Evolutionary conservation across 1,140 invertebrate genomes (phyloP).

Genomic region (Drosophila sproati): DNA sequence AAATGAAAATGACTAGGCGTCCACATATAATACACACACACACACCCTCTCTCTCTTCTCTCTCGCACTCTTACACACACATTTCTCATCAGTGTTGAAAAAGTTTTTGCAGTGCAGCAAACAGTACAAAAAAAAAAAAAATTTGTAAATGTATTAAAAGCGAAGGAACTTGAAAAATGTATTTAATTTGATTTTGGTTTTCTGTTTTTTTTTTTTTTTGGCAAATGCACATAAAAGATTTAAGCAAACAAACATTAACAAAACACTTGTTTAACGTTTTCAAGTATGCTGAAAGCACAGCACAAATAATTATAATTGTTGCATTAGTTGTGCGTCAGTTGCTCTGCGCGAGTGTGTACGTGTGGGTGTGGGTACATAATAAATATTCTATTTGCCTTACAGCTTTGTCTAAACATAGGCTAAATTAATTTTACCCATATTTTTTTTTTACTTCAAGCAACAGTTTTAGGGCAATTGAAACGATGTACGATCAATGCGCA

Average conservation of each 20-base stretch:
- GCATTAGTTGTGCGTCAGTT: slow-evolving; percentile 22
- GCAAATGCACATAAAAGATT: slow-evolving; percentile 72
- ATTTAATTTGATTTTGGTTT: slow-evolving; percentile 33
- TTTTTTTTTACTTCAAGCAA: neutral
- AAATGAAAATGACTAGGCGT: slow-evolving; percentile 70
- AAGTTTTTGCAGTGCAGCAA: slow-evolving; percentile 58
- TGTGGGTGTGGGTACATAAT: slow-evolving; percentile 63
- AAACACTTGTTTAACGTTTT: slow-evolving; percentile 81
- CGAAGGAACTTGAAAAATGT: slow-evolving; percentile 62
- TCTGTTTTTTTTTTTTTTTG: slow-evolving; percentile 38
- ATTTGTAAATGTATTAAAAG: slow-evolving; percentile 31
- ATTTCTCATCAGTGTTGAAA: slow-evolving; percentile 32
- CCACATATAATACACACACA: slow-evolving; percentile 16
- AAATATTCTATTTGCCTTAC: slow-evolving; percentile 79
- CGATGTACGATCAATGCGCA: slow-evolving; percentile 4
- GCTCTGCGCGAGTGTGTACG: neutral
- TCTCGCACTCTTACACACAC: neutral
- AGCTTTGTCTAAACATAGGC: slow-evolving; percentile 76
- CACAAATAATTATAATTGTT: slow-evolving; percentile 27
- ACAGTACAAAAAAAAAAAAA: slow-evolving; percentile 26
- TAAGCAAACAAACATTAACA: slow-evolving; percentile 80
- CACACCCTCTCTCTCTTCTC: neutral
- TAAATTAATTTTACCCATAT: slow-evolving; percentile 64
- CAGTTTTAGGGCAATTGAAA: slow-evolving; percentile 20
- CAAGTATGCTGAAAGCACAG: slow-evolving; percentile 69